Evolutionary conservation across 2,113 vertebrate genomes (phyloP).

Genomic region (Noctilio leporinus): DNA sequence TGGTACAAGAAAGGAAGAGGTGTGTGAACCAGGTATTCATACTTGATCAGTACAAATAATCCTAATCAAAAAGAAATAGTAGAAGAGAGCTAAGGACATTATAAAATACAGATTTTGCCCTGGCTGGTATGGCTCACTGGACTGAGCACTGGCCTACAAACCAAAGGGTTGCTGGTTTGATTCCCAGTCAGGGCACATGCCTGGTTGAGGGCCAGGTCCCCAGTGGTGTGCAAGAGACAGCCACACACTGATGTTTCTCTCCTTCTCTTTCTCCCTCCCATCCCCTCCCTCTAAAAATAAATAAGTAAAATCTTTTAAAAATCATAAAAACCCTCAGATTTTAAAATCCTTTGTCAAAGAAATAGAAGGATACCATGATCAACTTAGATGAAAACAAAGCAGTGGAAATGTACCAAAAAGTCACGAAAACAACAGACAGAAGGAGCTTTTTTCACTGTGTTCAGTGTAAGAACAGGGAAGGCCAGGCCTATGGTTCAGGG

Average conservation of each 20-base stretch:
- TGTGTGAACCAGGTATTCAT: constrained; percentile 12
- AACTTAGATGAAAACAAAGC: constrained; percentile 6
- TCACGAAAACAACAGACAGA: constrained; percentile 34
- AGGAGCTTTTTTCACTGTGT: neutral
- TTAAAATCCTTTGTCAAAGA: constrained; percentile 4
- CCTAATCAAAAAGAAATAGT: neutral
- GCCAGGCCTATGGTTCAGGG: neutral
- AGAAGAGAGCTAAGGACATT: neutral
- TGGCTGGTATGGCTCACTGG: too few species aligned
- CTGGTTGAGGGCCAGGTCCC: too few species aligned
- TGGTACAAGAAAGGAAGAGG: neutral
- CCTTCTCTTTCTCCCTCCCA: too few species aligned
- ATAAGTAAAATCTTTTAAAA: too few species aligned
- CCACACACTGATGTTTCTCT: too few species aligned
- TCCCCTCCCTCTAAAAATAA: too few species aligned
- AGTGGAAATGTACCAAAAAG: neutral
- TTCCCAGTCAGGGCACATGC: too few species aligned
- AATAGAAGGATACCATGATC: neutral
- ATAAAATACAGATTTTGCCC: constrained; percentile 29
- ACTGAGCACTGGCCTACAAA: too few species aligned
- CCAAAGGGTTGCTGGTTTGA: too few species aligned
- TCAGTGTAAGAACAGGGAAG: constrained; percentile 1
- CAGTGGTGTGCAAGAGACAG: too few species aligned
- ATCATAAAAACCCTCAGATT: too few species aligned
- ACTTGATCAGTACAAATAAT: neutral